Evolutionary conservation across 64 coral and sea anemone species (phyloP).

Genomic region (Platygyra sinensis): DNA sequence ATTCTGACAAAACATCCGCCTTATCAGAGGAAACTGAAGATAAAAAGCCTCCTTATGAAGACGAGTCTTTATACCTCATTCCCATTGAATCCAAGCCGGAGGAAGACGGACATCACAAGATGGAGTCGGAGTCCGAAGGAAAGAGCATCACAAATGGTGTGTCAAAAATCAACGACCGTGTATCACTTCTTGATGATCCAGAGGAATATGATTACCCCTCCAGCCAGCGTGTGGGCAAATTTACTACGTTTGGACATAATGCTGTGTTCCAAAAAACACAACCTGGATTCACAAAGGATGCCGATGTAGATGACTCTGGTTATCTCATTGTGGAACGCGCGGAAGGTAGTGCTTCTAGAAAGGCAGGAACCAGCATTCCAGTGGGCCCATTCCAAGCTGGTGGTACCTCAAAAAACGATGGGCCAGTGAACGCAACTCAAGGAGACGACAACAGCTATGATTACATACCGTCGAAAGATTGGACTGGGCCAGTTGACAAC

Average conservation of each 20-base stretch:
- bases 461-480: not conserved
- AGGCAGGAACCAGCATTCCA: not conserved
- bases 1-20: not conserved
- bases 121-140: not conserved
- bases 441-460: not conserved
- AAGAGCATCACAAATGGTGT: not conserved
- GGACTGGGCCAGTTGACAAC: not conserved
- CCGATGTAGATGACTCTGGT: not conserved
- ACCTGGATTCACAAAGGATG: not conserved
- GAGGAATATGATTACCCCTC: not conserved
- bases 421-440: too few relatives aligned
- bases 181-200: too few relatives aligned
- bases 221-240: not conserved
- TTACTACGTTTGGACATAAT: not conserved
- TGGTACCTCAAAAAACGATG: not conserved
- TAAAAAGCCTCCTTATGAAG: not conserved
- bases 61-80: conserved; percentile 1
- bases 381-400: not conserved
- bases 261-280: not conserved
- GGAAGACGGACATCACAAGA: not conserved
- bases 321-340: not conserved
- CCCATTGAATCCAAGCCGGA: not conserved
- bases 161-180: too few relatives aligned
- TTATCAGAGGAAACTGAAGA: not conserved
- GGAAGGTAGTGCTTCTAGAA: not conserved